phyloP scores from a whole-genome alignment of 1,140 invertebrate genomes.

The Globodera rostochiensis region DNA sequence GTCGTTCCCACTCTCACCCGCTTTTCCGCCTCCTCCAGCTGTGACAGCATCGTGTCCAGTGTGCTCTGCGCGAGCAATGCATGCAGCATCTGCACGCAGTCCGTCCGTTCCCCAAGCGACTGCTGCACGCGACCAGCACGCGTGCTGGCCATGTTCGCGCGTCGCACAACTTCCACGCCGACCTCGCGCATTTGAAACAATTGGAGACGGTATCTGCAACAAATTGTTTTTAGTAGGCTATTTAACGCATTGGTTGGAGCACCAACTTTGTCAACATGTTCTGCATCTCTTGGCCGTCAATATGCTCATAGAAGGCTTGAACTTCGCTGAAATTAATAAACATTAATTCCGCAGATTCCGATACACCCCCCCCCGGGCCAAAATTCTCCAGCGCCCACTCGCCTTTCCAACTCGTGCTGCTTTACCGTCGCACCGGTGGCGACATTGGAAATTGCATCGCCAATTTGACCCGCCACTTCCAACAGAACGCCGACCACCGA shows the following conservation, averaged over 20 bases:
- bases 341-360: not conserved
- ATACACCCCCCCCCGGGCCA: too few species aligned
- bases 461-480: not conserved
- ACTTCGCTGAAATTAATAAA: not conserved
- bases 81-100: slow-evolving; percentile 29
- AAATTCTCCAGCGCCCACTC: not conserved
- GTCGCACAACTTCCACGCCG: slow-evolving; percentile 33
- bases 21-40: slow-evolving; percentile 39
- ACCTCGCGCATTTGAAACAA: slow-evolving; percentile 45
- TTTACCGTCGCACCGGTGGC: not conserved
- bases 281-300: not conserved
- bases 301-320: slow-evolving; percentile 11
- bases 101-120: slow-evolving; percentile 33
- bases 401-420: not conserved
- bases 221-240: not conserved
- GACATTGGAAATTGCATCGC: not conserved
- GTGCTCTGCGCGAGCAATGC: slow-evolving; percentile 4
- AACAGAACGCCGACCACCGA: not conserved
- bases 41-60: not conserved
- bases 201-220: slow-evolving; percentile 35
- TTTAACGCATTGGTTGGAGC: not conserved
- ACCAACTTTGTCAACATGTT: slow-evolving; percentile 19
- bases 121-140: slow-evolving; percentile 48
- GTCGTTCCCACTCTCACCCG: not conserved
- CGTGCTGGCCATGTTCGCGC: slow-evolving; percentile 43